Evolutionary conservation across 2,888 invertebrate species (phyloP), one percentile per base, ranked within the genome.

Genomic region (Philhelius pedissequus): DNA sequence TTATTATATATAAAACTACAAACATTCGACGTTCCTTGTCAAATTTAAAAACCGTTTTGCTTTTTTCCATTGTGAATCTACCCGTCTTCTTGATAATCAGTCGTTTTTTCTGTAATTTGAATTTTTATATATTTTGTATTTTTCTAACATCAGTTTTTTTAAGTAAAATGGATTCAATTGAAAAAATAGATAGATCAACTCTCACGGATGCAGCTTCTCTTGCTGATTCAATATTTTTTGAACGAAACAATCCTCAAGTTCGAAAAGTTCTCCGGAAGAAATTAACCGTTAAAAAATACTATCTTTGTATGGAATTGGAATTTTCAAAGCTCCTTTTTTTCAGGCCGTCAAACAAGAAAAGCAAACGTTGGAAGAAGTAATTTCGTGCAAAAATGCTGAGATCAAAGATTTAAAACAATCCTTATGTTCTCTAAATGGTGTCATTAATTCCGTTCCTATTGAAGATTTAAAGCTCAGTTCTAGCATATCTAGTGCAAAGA

Each of bases 381-480:
- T 91, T 0, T 71, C 62, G 1, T 87, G 88, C 7, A 91, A 90
- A 69, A 89, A 90, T 56, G 69, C 74, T 8, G 91, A 91, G 86
- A 90, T 91, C 18, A 62, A 64, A 0, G 88, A 89, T 1, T 86
- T 91, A 0, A 90, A 89, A 56, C 88, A 88, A 35, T 90, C 90
- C 0, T 87, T 91, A 0, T 86, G 88, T 4, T 88, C 89, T 0
- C 86, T 91, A 0, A 91, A 91, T 35, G 90, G 90, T 3, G 88
- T 90, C 1, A 87, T 91, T 0, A 90, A 90, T 52, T 90, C 90
- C 2, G 88, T 89, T 66, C 90, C 90, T 25, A 88, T 89, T 4
- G 89, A 90, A 50, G 90, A 91, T 74, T 45, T 91, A 70, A 89
- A 90, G 27, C 88, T 86, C 48, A 90, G 89, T 56, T 90, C 91